Evolutionary conservation across 2,797 vertebrate genomes (phyloP), one percentile per base, ranked within the genome.

Genomic region (Diglossa cyanea): DNA sequence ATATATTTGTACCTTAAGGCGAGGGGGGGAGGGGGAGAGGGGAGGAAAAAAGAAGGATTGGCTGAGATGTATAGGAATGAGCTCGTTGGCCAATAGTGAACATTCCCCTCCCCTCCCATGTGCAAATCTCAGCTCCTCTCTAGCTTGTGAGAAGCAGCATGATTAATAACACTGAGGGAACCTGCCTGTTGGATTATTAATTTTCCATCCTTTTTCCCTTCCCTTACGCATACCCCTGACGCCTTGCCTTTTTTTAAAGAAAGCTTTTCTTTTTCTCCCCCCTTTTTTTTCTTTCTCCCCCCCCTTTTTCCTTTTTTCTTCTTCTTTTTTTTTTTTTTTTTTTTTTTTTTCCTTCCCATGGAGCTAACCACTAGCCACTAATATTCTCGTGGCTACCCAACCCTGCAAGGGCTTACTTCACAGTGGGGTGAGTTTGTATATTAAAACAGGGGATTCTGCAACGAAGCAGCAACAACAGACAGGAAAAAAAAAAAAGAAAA

Each of bases 141-240:
- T 95, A 93, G 98, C 98, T 97, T 89, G 95, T 95, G 97, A 96
- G 97, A 98, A 97, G 97, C 98, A 93, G 97, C 95, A 97, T 98
- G 98, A 98, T 98, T 98, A 98, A 98, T 98, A 98, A 98, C 98
- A 98, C 97, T 74, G 97, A 98, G 97, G 97, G 97, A 98, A 97
- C 97, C 98, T 98, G 98, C 98, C 98, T 98, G 97, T 98, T 98
- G 98, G 98, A 98, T 98, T 98, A 98, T 98, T 98, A 98, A 98
- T 98, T 98, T 98, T 97, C 97, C 94, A 90, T 98, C 97, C 97
- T 97, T 97, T 97, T 97, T 94, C 94, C 96, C 88, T 97, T 97
- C 86, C 93, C 94, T 97, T 93, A 96, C 87, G 95, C 96, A 96
- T 94, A 96, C 93, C 96, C 97, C 97, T 89, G 97, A 97, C 50